Evolutionary conservation across 2,113 vertebrate species (phyloP).

Genomic region (Nyctibius bracteatus): DNA sequence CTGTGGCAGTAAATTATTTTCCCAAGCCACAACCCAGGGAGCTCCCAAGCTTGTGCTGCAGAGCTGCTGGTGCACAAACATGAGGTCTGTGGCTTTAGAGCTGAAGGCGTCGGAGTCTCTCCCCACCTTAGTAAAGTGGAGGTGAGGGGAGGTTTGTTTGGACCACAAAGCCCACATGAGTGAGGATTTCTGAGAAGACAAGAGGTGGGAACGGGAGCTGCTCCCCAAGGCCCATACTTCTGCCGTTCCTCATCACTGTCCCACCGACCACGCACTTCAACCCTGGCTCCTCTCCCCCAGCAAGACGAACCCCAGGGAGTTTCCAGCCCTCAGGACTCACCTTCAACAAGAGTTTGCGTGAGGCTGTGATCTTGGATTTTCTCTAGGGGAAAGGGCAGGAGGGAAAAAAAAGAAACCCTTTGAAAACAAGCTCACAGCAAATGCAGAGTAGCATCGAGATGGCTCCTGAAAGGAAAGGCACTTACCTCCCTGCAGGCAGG

Average conservation of each 20-base stretch:
- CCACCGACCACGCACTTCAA: neutral
- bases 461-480: neutral
- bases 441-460: rapidly evolving
- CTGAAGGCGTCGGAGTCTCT: neutral
- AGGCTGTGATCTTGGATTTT: slow-evolving; percentile 93
- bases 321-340: slow-evolving; percentile 67
- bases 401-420: neutral
- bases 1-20: neutral
- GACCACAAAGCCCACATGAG: slow-evolving; percentile 52
- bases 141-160: slow-evolving; percentile 1
- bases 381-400: slow-evolving; percentile 65
- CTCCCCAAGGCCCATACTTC: neutral
- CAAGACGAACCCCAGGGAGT: slow-evolving; percentile 17
- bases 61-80: neutral
- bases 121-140: neutral
- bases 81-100: neutral
- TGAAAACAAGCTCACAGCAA: neutral
- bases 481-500: slow-evolving; percentile 72
- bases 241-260: neutral
- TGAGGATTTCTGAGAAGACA: neutral
- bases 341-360: slow-evolving; percentile 92
- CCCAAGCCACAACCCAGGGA: neutral
- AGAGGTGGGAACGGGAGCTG: neutral
- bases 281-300: neutral
- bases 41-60: neutral